Base-by-base conservation (phyloP, 2,888 invertebrate species). In the Troides aeacus region DNA sequence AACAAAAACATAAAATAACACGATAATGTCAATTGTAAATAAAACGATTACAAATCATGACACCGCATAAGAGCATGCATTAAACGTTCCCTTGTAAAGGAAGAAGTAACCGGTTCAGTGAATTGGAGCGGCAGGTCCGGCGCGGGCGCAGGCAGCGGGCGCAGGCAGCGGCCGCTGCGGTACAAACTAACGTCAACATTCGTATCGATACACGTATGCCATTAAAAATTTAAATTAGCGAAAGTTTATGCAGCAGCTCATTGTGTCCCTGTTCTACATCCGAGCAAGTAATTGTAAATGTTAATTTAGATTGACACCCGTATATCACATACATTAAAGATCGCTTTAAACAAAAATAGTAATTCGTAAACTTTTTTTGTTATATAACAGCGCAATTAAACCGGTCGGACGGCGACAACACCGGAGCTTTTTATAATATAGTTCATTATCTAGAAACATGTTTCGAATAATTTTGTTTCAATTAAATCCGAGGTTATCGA, bases 201-300 rank as follows among this genome's bases (percentile, higher is more conserved):
- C 66, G 71, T 74, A 74, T 74, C 73, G 60, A 59, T 67, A 70
- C 61, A 76, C 68, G 72, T 70, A n/a, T 68, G 72, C 70, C 74
- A 76, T 77, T 75, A 73, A 76, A 74, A 76, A 78, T 79, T 78
- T 71, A 79, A 79, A 79, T 80, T 74, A 75, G 77, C 72, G 78
- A 78, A 79, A 79, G 78, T 77, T 75, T 66, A 65, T 72, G 70
- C 73, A 64, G 56, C 70, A 66, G 72, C 73, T 64, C 72, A 73
- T 73, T 75, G 73, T 74, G 73, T 73, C 74, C 76, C 66, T 63
- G 66, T 70, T 70, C 70, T 59, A 70, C 69, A 64, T 66, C 60
- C 50, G 30, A 60, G 39, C 39, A 64, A 36, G 63, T 63, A 66
- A 62, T 70, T 61, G 70, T 59, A 59, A 60, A 66, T 63, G 70